Conservation (phyloP, 2,113 vertebrate genomes). For the Paralichthys olivaceus region DNA sequence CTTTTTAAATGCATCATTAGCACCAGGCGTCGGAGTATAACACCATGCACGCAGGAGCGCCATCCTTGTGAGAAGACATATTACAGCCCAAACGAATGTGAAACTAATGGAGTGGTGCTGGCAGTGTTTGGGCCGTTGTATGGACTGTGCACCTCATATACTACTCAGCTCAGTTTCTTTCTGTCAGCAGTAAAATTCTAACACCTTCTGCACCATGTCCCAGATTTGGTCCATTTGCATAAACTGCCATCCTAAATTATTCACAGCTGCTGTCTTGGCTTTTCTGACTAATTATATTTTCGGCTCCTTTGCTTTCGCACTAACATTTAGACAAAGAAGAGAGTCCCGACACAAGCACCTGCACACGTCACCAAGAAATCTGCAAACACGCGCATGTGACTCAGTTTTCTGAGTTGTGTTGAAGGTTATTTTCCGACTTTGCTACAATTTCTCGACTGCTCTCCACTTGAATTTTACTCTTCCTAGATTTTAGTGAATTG, state of each 20-base stretch:
- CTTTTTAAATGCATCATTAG: conserved; percentile 50
- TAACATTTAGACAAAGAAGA: conserved; percentile 45
- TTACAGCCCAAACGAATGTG: conserved; percentile 45
- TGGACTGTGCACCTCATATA: conserved; percentile 58
- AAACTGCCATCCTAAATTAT: conserved; percentile 80
- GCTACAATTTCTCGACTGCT: background rate
- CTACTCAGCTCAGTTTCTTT: conserved; percentile 60
- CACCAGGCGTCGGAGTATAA: background rate
- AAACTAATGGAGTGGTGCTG: conserved; percentile 61
- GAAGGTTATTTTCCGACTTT: background rate
- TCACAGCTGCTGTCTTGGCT: conserved; percentile 77
- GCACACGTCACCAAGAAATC: background rate
- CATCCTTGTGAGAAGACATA: background rate
- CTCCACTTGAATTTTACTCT: background rate
- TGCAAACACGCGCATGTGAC: background rate
- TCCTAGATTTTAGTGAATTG: background rate
- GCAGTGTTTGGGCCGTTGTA: conserved; percentile 26
- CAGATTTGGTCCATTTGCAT: conserved; percentile 79
- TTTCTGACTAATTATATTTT: conserved; percentile 80
- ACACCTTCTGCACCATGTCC: conserved; percentile 76
- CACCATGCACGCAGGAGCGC: background rate
- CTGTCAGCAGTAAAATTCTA: conserved; percentile 71
- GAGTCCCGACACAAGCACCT: conserved; percentile 6
- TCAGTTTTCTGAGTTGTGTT: background rate
- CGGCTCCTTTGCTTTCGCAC: conserved; percentile 54